Evolutionary conservation across 2,113 vertebrate genomes (phyloP).

Genomic region (Dromiciops gliroides): DNA sequence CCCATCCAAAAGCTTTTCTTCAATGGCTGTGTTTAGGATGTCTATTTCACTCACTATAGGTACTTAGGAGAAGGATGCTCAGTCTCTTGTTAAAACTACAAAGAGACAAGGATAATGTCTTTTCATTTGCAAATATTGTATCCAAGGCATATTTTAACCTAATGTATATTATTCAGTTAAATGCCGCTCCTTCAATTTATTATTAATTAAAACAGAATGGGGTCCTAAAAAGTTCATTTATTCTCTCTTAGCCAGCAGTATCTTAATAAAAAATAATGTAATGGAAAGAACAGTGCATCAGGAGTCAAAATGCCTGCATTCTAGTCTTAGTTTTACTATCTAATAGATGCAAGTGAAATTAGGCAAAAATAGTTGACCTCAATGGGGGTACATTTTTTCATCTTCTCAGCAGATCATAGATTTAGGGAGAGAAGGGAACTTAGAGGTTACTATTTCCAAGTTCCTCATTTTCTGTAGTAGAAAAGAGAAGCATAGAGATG

Average conservation of each 20-base stretch:
- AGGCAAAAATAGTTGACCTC: not conserved
- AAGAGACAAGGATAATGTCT: not conserved
- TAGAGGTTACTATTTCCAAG: not conserved
- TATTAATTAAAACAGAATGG: slow-evolving; percentile 16
- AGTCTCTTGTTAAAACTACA: not conserved
- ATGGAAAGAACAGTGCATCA: not conserved
- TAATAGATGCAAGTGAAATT: not conserved
- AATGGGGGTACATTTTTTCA: not conserved
- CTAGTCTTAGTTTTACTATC: not conserved
- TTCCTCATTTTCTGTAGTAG: not conserved
- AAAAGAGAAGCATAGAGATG: not conserved
- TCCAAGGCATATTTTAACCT: not conserved
- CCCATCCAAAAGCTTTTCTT: not conserved
- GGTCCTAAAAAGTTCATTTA: not conserved
- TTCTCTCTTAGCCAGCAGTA: not conserved
- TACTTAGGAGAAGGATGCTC: not conserved
- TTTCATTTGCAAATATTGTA: not conserved
- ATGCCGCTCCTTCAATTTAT: not conserved
- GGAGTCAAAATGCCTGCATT: not conserved
- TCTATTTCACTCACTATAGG: not conserved
- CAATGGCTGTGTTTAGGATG: not conserved
- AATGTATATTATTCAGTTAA: not conserved
- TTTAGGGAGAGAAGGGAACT: not conserved
- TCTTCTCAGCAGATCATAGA: not conserved
- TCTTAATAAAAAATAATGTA: not conserved